These are phyloP conservation scores for Subanguina moxae DNA, from an alignment of 1,140 invertebrate species.

Conservation along the genomic window DNA sequence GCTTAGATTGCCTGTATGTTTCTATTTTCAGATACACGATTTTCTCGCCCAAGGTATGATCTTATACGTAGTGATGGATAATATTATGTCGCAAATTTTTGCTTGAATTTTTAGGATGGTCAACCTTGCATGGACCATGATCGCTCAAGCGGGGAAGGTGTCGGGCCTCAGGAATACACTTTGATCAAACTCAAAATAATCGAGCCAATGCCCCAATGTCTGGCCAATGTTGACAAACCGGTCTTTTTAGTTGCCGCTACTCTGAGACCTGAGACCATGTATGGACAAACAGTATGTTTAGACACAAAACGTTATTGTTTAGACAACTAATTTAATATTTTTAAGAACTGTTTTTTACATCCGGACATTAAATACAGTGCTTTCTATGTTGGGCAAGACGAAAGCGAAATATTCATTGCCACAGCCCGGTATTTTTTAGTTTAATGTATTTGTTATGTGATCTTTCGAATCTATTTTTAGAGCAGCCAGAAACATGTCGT, in stretches of 20 bases:
- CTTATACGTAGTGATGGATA: no score
- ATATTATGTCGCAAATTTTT: no score
- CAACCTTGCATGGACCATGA: slow-evolving; percentile 99
- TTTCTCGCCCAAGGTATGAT: slow-evolving; percentile 76
- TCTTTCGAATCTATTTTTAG: slow-evolving; percentile 1
- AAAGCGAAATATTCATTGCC: slow-evolving; percentile 79
- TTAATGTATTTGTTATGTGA: not conserved
- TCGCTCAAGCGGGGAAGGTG: slow-evolving; percentile 86
- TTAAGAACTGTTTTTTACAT: slow-evolving; percentile 84
- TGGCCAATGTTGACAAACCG: slow-evolving; percentile 57
- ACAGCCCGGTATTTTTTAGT: slow-evolving; percentile 67
- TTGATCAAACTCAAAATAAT: slow-evolving; percentile 86
- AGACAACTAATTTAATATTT: slow-evolving; percentile 1
- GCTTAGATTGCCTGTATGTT: slow-evolving; percentile 1
- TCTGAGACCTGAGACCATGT: slow-evolving; percentile 96
- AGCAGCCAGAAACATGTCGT: slow-evolving; percentile 88
- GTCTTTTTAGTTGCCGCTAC: slow-evolving; percentile 93
- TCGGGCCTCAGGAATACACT: slow-evolving; percentile 95
- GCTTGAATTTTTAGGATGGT: slow-evolving; percentile 66
- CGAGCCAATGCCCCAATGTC: slow-evolving; percentile 61
- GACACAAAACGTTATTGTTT: not conserved
- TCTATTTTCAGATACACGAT: slow-evolving; percentile 74
- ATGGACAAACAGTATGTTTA: slow-evolving; percentile 77
- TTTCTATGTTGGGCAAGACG: slow-evolving; percentile 57
- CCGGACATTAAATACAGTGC: slow-evolving; percentile 75